Evolutionary conservation across 2,797 vertebrate species (phyloP).

Genomic region (Nannoperca australis): DNA sequence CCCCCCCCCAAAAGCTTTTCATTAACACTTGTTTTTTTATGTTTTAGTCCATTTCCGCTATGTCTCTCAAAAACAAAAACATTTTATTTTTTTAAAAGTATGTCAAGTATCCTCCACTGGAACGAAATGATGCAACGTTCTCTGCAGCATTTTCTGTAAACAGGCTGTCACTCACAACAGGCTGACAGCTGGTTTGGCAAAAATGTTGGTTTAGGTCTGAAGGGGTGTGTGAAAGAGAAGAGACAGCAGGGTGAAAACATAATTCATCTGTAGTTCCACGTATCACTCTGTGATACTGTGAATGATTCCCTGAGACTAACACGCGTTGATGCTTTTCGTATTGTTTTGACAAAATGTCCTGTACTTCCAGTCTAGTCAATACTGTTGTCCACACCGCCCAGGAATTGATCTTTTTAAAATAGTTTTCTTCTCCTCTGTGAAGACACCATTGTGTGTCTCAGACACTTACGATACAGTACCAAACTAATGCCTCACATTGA

Average conservation of each 20-base stretch:
- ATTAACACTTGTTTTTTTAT: constrained; percentile 42
- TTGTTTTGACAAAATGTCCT: constrained; percentile 52
- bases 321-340: constrained; percentile 66
- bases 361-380: constrained; percentile 44
- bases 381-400: constrained; percentile 44
- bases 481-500: constrained; percentile 71
- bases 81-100: constrained; percentile 35
- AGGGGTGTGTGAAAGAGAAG: constrained; percentile 83
- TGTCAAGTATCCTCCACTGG: constrained; percentile 86
- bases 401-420: constrained; percentile 57
- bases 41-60: constrained; percentile 63
- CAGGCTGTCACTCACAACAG: constrained; percentile 87
- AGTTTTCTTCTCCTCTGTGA: constrained; percentile 38
- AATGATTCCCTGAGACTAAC: constrained; percentile 82
- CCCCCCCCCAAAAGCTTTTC: no score
- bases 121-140: constrained; percentile 89
- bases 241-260: constrained; percentile 57
- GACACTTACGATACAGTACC: constrained; percentile 75
- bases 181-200: constrained; percentile 97
- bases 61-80: constrained; percentile 52
- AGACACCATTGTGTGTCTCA: constrained; percentile 63
- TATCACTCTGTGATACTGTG: constrained; percentile 68
- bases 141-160: constrained; percentile 94
- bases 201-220: constrained; percentile 86
- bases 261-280: constrained; percentile 64